Evolutionary conservation across 2,113 vertebrate genomes (phyloP).

Genomic region (Eolophus roseicapilla): DNA sequence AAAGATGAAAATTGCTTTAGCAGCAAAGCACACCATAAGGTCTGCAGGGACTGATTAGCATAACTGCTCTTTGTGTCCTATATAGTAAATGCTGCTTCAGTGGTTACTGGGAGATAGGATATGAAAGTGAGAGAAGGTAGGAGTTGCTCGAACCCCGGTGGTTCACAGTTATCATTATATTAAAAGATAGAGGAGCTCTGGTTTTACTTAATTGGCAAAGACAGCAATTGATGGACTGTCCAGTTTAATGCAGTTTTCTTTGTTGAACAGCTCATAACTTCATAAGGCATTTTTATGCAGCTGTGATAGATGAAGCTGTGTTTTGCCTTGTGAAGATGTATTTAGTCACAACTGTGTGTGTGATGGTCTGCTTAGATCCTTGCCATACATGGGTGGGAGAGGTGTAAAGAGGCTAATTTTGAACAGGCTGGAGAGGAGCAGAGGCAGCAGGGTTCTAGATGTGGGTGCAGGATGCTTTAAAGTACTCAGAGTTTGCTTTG

Average conservation of each 20-base stretch:
- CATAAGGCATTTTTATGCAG: not conserved
- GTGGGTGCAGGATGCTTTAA: not conserved
- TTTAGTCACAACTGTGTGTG: not conserved
- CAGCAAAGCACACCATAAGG: conserved; percentile 46
- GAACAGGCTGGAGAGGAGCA: not conserved
- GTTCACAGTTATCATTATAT: not conserved
- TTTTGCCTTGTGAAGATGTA: not conserved
- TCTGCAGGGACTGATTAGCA: conserved; percentile 65
- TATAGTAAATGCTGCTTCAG: conserved; percentile 53
- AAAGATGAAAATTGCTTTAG: conserved; percentile 67
- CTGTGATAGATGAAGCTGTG: not conserved
- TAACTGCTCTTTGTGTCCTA: conserved; percentile 35
- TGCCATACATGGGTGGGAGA: not conserved
- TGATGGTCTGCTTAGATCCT: not conserved
- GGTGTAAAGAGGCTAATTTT: not conserved
- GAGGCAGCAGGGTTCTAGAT: not conserved
- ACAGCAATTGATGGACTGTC: not conserved
- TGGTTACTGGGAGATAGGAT: conserved; percentile 32
- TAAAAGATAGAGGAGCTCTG: not conserved
- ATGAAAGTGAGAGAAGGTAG: conserved; percentile 52
- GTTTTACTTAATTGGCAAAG: conserved; percentile 41
- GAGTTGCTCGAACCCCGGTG: not conserved
- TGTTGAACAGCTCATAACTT: not conserved
- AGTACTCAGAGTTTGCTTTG: not conserved
- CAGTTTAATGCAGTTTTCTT: not conserved